Percentiles rank a stretch among this genome's conserved stretches.
These are phyloP conservation scores for Scortum barcoo DNA, from an alignment of 2,113 vertebrate genomes.

Conservation along the genomic window DNA sequence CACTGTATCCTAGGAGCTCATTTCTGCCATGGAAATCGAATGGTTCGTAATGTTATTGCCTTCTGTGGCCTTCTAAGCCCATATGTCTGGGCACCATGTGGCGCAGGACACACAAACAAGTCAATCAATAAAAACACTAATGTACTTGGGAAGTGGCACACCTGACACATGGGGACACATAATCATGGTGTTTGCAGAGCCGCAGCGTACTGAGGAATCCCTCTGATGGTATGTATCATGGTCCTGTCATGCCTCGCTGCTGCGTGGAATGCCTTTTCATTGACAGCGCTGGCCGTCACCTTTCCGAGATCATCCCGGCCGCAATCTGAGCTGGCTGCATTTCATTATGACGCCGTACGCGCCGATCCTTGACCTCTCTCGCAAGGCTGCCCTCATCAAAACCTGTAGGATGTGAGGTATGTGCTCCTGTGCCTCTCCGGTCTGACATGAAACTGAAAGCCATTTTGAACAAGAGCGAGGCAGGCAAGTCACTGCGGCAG, in stretches of 20 bases:
- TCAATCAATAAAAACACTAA: background rate
- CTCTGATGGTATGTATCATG: constrained; percentile 18
- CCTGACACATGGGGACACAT: background rate
- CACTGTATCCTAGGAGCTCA: no score
- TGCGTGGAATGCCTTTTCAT: constrained; percentile 12
- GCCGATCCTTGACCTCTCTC: constrained; percentile 48
- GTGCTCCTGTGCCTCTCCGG: background rate
- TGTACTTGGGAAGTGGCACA: background rate
- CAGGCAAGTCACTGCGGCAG: constrained; percentile 10
- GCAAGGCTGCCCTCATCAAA: constrained; percentile 25
- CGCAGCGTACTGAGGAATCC: background rate
- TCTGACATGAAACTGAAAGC: constrained; percentile 37
- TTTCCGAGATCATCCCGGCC: constrained; percentile 35
- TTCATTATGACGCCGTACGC: constrained; percentile 52
- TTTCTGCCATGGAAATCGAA: no score
- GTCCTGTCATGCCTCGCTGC: constrained; percentile 1
- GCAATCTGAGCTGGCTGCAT: constrained; percentile 29
- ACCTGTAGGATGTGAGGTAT: constrained; percentile 31
- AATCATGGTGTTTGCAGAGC: background rate
- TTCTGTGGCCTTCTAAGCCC: background rate
- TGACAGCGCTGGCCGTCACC: constrained; percentile 26
- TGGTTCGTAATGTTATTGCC: no score
- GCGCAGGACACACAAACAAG: background rate
- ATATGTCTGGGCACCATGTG: background rate
- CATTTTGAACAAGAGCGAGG: background rate